Evolutionary conservation across 2,113 vertebrate genomes (phyloP).

Genomic region (Apteryx owenii): DNA sequence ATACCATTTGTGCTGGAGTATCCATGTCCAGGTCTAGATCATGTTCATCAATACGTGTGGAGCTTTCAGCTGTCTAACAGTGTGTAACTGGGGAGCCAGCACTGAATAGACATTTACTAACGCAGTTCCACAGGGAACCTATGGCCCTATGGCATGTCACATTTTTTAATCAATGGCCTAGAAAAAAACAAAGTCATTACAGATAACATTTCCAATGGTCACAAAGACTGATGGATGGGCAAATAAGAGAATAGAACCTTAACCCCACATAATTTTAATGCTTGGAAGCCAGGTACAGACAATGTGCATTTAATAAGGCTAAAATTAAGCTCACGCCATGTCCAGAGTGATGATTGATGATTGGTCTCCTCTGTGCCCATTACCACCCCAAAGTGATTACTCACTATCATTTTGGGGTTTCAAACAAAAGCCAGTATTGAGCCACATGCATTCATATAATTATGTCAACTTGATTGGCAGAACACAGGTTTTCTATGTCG

Average conservation of each 20-base stretch:
- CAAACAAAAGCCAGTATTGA: background rate
- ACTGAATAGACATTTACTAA: background rate
- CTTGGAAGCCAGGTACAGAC: background rate
- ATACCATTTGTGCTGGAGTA: background rate
- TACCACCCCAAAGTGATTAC: background rate
- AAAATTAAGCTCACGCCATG: background rate
- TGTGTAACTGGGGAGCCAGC: background rate
- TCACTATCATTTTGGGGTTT: background rate
- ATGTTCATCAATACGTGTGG: accelerated
- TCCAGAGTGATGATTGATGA: background rate
- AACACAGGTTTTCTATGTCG: background rate
- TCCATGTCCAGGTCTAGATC: background rate
- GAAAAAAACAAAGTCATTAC: background rate
- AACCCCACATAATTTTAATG: slow-evolving; percentile 13
- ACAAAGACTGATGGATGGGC: slow-evolving; percentile 25
- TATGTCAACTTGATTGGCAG: background rate
- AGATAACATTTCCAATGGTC: slow-evolving; percentile 8
- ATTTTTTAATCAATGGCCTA: slow-evolving; percentile 33
- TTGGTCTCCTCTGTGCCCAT: background rate
- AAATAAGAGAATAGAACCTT: background rate
- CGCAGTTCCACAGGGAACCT: background rate
- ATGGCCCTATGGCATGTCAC: background rate
- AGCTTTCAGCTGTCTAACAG: background rate
- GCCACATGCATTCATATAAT: background rate
- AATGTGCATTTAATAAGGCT: slow-evolving; percentile 6